phyloP scores from a whole-genome alignment of 2,113 vertebrate species.

The Pituophis catenifer region DNA sequence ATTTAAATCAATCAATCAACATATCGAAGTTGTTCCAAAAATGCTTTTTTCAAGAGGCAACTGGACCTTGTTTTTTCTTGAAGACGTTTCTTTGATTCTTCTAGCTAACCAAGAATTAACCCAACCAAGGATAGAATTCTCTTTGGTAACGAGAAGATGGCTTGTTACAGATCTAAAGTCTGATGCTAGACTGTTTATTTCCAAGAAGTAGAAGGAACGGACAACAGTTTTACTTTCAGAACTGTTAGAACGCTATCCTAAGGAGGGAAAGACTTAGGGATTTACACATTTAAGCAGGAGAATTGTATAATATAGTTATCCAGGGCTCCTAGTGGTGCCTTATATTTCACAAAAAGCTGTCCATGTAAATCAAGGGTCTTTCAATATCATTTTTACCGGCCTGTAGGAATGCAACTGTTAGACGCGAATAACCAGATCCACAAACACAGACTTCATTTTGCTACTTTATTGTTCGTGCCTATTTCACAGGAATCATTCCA shows the following conservation, averaged over 20 bases:
- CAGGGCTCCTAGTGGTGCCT: neutral
- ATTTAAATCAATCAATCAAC: neutral
- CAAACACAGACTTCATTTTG: neutral
- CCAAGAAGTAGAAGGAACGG: neutral
- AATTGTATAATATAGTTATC: constrained; percentile 24
- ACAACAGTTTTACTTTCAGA: neutral
- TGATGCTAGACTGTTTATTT: neutral
- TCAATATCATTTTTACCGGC: constrained; percentile 3
- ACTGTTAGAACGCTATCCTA: neutral
- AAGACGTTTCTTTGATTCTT: no score
- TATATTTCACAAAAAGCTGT: neutral
- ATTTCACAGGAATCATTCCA: neutral
- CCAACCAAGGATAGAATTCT: neutral
- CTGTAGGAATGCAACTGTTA: neutral
- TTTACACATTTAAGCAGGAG: constrained; percentile 47
- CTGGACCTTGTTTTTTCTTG: no score
- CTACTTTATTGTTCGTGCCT: neutral
- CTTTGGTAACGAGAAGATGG: neutral
- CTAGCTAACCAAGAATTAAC: neutral
- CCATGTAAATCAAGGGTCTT: constrained; percentile 10
- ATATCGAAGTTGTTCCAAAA: neutral
- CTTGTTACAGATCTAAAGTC: neutral
- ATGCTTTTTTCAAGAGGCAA: no score
- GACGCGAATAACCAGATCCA: neutral
- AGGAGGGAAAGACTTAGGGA: neutral